Conservation (phyloP, 1,140 invertebrate species). For the Harlomillsia oculata region DNA sequence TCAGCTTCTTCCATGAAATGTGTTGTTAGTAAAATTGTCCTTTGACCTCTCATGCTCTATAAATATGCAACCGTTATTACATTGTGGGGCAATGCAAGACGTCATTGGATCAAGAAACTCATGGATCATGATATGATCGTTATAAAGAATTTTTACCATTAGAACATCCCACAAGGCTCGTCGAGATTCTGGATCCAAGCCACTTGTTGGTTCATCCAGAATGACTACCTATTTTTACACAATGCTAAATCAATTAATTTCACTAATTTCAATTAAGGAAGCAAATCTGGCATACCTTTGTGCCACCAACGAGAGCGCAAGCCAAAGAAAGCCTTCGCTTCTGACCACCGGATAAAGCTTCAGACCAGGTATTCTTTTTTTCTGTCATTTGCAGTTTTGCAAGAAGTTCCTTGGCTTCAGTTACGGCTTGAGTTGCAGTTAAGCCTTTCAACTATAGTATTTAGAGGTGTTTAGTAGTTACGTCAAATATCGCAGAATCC, state of each 20-base stretch:
- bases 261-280: too few species aligned
- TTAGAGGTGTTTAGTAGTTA: not conserved
- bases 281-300: conserved; percentile 35
- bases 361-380: conserved; percentile 55
- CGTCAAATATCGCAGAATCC: not conserved
- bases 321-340: conserved; percentile 75
- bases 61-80: not conserved
- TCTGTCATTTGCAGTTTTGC: conserved; percentile 47
- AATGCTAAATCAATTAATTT: too few species aligned
- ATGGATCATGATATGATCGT: not conserved
- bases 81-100: not conserved
- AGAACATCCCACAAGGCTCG: conserved; percentile 74
- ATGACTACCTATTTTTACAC: conserved; percentile 24
- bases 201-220: conserved; percentile 40
- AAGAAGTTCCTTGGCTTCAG: conserved; percentile 6
- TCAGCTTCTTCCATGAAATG: conserved; percentile 55
- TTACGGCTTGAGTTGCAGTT: not conserved
- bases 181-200: conserved; percentile 86
- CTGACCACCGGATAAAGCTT: conserved; percentile 72
- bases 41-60: conserved; percentile 39
- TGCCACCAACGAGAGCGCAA: conserved; percentile 62
- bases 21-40: conserved; percentile 52
- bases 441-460: conserved; percentile 11
- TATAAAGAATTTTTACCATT: not conserved
- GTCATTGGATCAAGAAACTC: not conserved